Evolutionary conservation across 2,888 invertebrate genomes (phyloP).

Genomic region (Ecliptopera silaceata): DNA sequence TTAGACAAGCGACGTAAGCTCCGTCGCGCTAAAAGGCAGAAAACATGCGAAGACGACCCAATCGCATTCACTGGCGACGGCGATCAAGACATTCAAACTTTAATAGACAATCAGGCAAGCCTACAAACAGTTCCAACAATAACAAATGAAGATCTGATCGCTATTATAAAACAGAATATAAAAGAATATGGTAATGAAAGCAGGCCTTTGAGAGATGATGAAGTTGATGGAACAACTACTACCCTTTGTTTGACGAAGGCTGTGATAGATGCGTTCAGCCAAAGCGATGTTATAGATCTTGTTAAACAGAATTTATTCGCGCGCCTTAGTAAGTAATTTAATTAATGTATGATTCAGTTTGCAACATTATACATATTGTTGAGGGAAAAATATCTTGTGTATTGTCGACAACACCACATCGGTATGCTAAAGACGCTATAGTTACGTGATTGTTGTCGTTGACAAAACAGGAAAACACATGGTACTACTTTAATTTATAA

Average conservation of each 20-base stretch:
- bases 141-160: conserved; percentile 55
- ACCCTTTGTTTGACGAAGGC: conserved; percentile 69
- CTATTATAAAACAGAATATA: conserved; percentile 63
- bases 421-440: too few relatives aligned
- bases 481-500: too few relatives aligned
- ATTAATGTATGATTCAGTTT: conserved; percentile 12
- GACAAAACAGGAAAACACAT: too few relatives aligned
- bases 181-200: conserved; percentile 50
- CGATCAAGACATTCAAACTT: conserved; percentile 55
- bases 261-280: conserved; percentile 86
- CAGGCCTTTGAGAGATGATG: conserved; percentile 54
- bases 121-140: conserved; percentile 54
- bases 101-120: conserved; percentile 58
- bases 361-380: too few relatives aligned
- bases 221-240: conserved; percentile 62
- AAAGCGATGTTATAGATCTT: conserved; percentile 82
- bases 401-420: too few relatives aligned
- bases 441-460: too few relatives aligned
- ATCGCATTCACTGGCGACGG: conserved; percentile 32
- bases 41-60: conserved; percentile 58
- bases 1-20: conserved; percentile 63
- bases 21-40: conserved; percentile 66
- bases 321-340: conserved; percentile 51
- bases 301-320: conserved; percentile 78
- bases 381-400: too few relatives aligned